Evolutionary conservation across 1,140 invertebrate species (phyloP), one percentile per base, ranked within the genome.

Genomic region (Apolygus lucorum): DNA sequence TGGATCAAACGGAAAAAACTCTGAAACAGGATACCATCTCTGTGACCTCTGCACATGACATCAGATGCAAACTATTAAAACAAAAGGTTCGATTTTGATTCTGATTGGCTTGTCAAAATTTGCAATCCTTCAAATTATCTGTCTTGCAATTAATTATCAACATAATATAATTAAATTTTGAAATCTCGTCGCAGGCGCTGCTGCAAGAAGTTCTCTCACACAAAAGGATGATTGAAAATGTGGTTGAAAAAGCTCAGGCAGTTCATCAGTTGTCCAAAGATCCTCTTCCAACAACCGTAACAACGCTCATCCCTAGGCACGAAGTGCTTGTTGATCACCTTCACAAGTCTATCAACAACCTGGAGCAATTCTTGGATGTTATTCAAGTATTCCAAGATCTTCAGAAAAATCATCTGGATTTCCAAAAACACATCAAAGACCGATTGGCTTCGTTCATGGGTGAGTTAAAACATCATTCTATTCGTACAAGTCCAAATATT

Each of bases 161-260:
- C 17, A 11, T 11, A 62, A 62, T 21, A 62, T 62, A 62, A 4
- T 22, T 62, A 62, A 11, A 2, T 29, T 71, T 63, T 42, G n/a
- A 27, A 2, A 22, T n/a, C n/a, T n/a, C n/a, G n/a, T 65, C 59
- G 49, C 73, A 87, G 85, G 88, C 88, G 0, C 81, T 88, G 52
- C 83, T 92, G 27, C 93, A 96, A 82, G 95, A 98, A 80, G 93
- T 95, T 17, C 80, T 88, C 24, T 90, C 91, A 0, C 91, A 97
- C 75, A 95, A 95, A 77, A 82, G 93, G 70, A 86, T 94, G 26
- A 87, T 98, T 62, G 95, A 96, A 80, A 88, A 88, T 70, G 85
- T 95, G 0, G 88, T 89, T 2, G 93, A 96, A 76, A 96, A 95
- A 80, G 91, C 91, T 0, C 87, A 90, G 74, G 84, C 81, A 63